Evolutionary conservation across 2,113 vertebrate species (phyloP), one percentile per base, ranked within the genome.

Genomic region (Forbesichthys agassizii): DNA sequence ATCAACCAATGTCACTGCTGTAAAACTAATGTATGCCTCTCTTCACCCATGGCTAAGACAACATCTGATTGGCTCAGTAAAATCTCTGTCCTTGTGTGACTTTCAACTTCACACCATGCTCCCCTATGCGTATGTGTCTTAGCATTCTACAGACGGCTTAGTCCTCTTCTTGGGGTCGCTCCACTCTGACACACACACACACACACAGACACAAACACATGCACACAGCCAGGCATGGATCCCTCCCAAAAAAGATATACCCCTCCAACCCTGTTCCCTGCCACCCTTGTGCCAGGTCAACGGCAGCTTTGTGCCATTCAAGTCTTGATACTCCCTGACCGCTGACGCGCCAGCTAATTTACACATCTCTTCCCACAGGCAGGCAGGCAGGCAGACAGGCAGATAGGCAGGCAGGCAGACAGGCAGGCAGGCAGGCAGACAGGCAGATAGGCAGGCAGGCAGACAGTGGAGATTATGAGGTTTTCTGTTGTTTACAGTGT

Each of bases 101-200:
- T 85, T 91, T 91, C 77, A 87, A 83, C 78, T 87, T 62, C 64
- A 68, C 84, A 69, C 69, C 68, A 48, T 56, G 67, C 77, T 87
- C 87, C 84, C 88, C 77, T 55, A 84, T 86, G 88, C 86, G 86
- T 84, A 82, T 77, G 85, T 80, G 84, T 85, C 87, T 90, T 87
- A 79, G 82, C 83, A 87, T 90, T 85, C 84, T 78, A 80, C 79
- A 64, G 75, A 71, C 71, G 66, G 84, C 80, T 90, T 87, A 88
- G 69, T 27, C 27, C 27, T 27, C 27, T 27, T 27, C 27, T 27
- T 27, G 63, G 84, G 75, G 69, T 80, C 83, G 78, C 83, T 71
- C 54, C 53, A 48, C 83, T 75, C 66, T 8, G 20, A 67, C 33
- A 81, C 73, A 67, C 73, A 11, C 46, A 33, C 64, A 42, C 33